Conservation (phyloP, 1,140 invertebrate genomes). For the Ptiloglossa arizonensis region DNA sequence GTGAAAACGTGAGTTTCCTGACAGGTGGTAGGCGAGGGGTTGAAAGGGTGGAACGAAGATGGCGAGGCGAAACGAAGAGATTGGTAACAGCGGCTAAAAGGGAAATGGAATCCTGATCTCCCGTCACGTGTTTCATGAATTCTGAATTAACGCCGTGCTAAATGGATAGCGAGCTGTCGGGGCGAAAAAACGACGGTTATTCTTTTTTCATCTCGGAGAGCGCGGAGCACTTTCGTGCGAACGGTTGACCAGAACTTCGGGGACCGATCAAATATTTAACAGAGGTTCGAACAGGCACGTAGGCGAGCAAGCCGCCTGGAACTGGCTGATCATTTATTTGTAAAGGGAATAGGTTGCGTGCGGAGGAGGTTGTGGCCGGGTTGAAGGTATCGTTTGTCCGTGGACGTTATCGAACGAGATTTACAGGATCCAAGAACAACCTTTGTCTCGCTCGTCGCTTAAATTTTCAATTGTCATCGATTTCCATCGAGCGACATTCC, state of each 20-base stretch:
- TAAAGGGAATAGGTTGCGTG: background rate
- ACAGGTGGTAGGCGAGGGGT: background rate
- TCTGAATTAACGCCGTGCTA: constrained; percentile 38
- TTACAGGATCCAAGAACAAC: background rate
- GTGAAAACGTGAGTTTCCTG: background rate
- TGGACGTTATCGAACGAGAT: background rate
- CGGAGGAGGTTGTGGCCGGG: too few relatives aligned
- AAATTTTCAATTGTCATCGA: background rate
- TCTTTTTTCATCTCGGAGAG: background rate
- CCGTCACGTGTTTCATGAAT: constrained; percentile 39
- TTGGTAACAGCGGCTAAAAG: background rate
- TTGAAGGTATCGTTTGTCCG: constrained; percentile 8
- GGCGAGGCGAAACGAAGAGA: constrained; percentile 2
- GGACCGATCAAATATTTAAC: constrained; percentile 41
- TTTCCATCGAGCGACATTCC: too few relatives aligned
- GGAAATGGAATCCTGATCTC: constrained; percentile 34
- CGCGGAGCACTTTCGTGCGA: background rate
- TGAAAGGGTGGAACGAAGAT: background rate
- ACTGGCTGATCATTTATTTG: constrained; percentile 37
- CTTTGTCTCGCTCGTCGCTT: background rate
- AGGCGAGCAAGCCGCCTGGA: background rate
- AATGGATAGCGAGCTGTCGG: constrained; percentile 11
- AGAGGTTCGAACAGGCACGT: background rate
- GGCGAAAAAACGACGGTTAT: background rate
- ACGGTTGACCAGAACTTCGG: constrained; percentile 22